A percentile compares a stretch with the other conserved stretches of the same genome.
phyloP scores from a whole-genome alignment of 2,888 invertebrate genomes.

The Aspidiotus destructor region DNA sequence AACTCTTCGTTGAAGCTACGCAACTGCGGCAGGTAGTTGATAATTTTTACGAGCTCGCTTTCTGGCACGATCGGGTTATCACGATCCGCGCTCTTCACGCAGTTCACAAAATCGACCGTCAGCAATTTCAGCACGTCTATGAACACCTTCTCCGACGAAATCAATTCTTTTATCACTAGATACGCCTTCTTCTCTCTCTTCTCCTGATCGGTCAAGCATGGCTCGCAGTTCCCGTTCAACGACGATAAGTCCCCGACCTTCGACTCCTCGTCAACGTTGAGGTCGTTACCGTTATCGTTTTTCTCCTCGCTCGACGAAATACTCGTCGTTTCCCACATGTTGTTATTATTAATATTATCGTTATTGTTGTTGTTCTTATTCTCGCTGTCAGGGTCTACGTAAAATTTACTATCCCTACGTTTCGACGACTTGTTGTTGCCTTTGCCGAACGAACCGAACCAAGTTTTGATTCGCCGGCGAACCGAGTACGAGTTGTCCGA shows the following conservation, averaged over 20 bases:
- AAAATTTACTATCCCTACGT: constrained; percentile 37
- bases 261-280: constrained; percentile 33
- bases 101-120: constrained; percentile 46
- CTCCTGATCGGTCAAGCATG: constrained; percentile 23
- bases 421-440: constrained; percentile 36
- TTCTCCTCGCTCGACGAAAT: constrained; percentile 24
- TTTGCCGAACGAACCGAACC: constrained; percentile 41
- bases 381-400: constrained; percentile 34
- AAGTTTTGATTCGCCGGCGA: constrained; percentile 36
- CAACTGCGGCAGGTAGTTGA: constrained; percentile 47
- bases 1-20: constrained; percentile 48
- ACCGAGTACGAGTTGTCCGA: constrained; percentile 35
- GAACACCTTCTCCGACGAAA: constrained; percentile 49
- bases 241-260: constrained; percentile 31
- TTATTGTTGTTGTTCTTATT: constrained; percentile 10
- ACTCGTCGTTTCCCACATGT: constrained; percentile 21
- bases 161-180: constrained; percentile 48
- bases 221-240: constrained; percentile 13
- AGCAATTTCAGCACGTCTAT: constrained; percentile 48
- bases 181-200: constrained; percentile 43
- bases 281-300: constrained; percentile 5
- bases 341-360: constrained; percentile 6
- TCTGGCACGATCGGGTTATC: constrained; percentile 43
- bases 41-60: constrained; percentile 45
- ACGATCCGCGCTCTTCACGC: constrained; percentile 40